Conservation (phyloP, 2,113 vertebrate species). For the Proterorhinus semilunaris region DNA sequence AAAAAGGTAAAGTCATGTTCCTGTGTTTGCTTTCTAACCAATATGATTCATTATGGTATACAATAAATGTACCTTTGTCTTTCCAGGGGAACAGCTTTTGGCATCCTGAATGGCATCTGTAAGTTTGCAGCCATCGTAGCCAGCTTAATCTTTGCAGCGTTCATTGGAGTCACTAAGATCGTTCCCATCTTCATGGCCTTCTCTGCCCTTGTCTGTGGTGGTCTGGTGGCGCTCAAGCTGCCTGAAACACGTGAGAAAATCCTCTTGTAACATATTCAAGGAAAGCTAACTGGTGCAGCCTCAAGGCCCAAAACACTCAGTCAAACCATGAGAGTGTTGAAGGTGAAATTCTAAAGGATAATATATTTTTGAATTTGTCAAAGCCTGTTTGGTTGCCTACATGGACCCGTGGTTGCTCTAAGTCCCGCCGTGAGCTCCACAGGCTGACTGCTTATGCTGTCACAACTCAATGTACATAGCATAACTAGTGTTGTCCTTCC, state of each 20-base stretch:
- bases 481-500: slow-evolving; percentile 39
- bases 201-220: slow-evolving; percentile 87
- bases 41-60: not conserved
- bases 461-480: slow-evolving; percentile 17
- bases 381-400: slow-evolving; percentile 60
- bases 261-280: slow-evolving; percentile 78
- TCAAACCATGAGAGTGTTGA: slow-evolving; percentile 5
- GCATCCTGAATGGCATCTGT: slow-evolving; percentile 90
- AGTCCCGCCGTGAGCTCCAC: slow-evolving; percentile 48
- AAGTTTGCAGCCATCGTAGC: slow-evolving; percentile 92
- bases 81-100: slow-evolving; percentile 91
- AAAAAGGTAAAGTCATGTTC: slow-evolving; percentile 81
- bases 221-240: slow-evolving; percentile 88
- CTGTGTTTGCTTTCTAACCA: not conserved
- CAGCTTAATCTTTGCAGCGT: slow-evolving; percentile 94
- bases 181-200: slow-evolving; percentile 94
- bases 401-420: slow-evolving; percentile 52
- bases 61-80: not conserved
- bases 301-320: slow-evolving; percentile 22
- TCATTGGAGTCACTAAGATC: slow-evolving; percentile 92
- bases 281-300: slow-evolving; percentile 63
- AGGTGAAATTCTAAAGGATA: slow-evolving; percentile 39
- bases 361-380: slow-evolving; percentile 40
- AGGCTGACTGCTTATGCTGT: slow-evolving; percentile 45
- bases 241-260: slow-evolving; percentile 95